Base-by-base conservation (phyloP, 2,797 vertebrate genomes). In the Muscicapa comitata region DNA sequence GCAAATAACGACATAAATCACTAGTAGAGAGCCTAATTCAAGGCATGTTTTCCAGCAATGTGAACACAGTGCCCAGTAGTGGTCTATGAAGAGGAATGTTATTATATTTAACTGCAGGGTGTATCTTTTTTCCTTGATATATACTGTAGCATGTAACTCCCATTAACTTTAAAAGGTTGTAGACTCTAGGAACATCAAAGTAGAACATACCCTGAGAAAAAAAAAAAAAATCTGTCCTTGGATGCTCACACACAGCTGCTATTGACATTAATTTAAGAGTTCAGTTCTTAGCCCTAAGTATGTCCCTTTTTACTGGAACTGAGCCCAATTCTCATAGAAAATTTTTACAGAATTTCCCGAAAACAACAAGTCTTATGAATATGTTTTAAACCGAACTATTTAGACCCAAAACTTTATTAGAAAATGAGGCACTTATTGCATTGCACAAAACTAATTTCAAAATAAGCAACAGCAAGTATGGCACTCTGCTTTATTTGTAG, bases 101-200 rank as follows among this genome's bases (percentile, higher is more conserved):
- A 29, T 51, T 90, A 55, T 74, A 65, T 84, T 86, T 92, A 92
- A 84, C 86, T 86, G 70, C 70, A 58, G 68, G 76, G 65, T 84
- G 35, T 83, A 77, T 85, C 48, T 83, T 80, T 83, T 66, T 59
- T 57, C 45, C 86, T 84, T 81, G 62, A 72, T 75, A 54, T 66
- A 71, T 72, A 47, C 42, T 81, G 24, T 31, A 86, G 35, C 54
- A 54, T 61, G 38, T 83, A 80, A 83, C 65, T 86, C 70, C 68
- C 50, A 74, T 74, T 88, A 83, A 92, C 54, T 94, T 93, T 90
- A 88, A 94, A 89, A 83, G 61, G 73, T 59, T 95, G 75, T 21
- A 86, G n/a, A 61, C 38, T 86, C 38, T 13, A 72, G 70, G 38
- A 96, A 95, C 55, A 84, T 81, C 54, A 84, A 91, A 95, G 77